Evolutionary conservation across 2,888 invertebrate genomes (phyloP).

Genomic region (Lepetodrilus schrolli): DNA sequence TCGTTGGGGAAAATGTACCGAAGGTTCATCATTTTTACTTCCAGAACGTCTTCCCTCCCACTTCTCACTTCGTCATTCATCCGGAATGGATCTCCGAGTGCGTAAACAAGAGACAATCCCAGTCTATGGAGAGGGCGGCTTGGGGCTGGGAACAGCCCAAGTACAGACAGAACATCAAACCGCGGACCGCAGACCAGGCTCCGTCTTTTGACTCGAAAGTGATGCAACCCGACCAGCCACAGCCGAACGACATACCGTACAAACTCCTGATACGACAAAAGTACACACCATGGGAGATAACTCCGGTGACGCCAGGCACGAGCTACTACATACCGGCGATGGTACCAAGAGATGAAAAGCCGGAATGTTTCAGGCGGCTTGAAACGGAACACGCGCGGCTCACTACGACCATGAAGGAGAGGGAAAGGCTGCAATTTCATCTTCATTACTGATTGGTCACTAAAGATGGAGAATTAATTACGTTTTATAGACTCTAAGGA

Average conservation of each 20-base stretch:
- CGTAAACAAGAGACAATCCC: slow-evolving; percentile 52
- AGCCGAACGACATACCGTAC: background rate
- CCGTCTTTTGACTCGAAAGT: slow-evolving; percentile 2
- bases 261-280: no score
- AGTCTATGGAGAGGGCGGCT: slow-evolving; percentile 57
- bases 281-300: no score
- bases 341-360: background rate
- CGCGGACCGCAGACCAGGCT: slow-evolving; percentile 37
- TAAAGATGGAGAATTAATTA: no score
- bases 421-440: background rate
- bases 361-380: background rate
- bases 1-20: no score
- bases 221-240: background rate
- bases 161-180: slow-evolving; percentile 59
- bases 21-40: no score
- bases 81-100: slow-evolving; percentile 66
- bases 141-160: slow-evolving; percentile 68
- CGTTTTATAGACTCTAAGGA: no score
- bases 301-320: background rate
- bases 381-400: background rate
- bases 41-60: slow-evolving; percentile 61
- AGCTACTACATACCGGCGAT: background rate
- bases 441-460: slow-evolving; percentile 16
- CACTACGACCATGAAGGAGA: background rate
- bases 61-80: slow-evolving; percentile 59